Evolutionary conservation across 2,888 invertebrate genomes (phyloP).

Genomic region (Zygaena filipendulae): DNA sequence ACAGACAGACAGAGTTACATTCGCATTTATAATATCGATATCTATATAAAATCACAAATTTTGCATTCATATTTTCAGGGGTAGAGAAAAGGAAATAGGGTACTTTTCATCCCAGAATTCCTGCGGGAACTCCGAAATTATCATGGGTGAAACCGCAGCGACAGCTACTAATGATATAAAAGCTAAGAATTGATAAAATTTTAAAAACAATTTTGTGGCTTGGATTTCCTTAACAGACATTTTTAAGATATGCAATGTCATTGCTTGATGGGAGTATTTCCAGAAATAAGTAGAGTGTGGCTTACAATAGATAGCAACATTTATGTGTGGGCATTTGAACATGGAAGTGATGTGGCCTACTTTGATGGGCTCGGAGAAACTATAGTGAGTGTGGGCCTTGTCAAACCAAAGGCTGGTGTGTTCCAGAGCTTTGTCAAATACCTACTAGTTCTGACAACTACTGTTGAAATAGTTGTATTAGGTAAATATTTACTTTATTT

Average conservation of each 20-base stretch:
- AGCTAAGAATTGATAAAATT: no score
- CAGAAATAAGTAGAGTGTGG: slow-evolving; percentile 97
- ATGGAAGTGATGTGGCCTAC: slow-evolving; percentile 94
- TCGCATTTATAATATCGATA: no score
- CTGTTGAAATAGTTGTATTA: slow-evolving; percentile 91
- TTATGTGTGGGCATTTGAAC: slow-evolving; percentile 98
- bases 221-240: no score
- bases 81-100: no score
- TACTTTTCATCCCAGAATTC: no score
- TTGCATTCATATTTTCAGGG: no score
- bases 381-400: slow-evolving; percentile 92
- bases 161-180: no score
- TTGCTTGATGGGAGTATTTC: slow-evolving; percentile 97
- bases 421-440: slow-evolving; percentile 93
- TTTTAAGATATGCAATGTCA: slow-evolving; percentile 98
- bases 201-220: no score
- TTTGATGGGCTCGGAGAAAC: slow-evolving; percentile 96
- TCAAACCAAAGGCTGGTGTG: slow-evolving; percentile 88
- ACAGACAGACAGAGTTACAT: no score
- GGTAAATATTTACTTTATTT: slow-evolving; percentile 70
- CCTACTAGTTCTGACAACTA: slow-evolving; percentile 92
- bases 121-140: no score
- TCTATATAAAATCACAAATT: no score
- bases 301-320: slow-evolving; percentile 97
- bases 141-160: no score